Conservation (phyloP, 2,888 invertebrate species). For the Drosophila anomalata region DNA sequence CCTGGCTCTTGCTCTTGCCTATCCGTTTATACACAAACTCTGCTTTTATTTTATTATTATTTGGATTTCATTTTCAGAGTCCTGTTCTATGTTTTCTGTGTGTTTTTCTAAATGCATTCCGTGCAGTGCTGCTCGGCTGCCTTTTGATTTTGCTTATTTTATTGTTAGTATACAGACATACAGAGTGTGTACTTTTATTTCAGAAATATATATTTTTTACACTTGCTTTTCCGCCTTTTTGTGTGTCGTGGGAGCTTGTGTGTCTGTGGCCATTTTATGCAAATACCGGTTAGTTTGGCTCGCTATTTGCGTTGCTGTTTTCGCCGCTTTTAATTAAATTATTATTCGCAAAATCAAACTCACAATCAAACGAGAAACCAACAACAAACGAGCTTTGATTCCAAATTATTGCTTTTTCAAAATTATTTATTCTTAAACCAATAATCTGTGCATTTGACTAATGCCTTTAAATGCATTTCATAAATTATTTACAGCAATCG, state of each 20-base stretch:
- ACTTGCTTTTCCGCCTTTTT: conserved; percentile 15
- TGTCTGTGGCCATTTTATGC: conserved; percentile 27
- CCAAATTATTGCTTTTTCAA: conserved; percentile 32
- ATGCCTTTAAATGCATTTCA: conserved; percentile 55
- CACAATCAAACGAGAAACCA: conserved; percentile 27
- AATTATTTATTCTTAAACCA: conserved; percentile 42
- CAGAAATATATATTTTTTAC: conserved; percentile 34
- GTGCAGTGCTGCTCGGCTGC: conserved; percentile 45
- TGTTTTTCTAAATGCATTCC: conserved; percentile 45
- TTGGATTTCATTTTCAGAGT: conserved; percentile 25
- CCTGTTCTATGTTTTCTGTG: background rate
- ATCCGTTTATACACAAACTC: conserved; percentile 29
- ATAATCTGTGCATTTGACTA: conserved; percentile 54
- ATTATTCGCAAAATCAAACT: conserved; percentile 44
- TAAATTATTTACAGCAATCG: conserved; percentile 68
- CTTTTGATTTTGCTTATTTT: conserved; percentile 62
- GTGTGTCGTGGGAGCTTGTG: conserved; percentile 20
- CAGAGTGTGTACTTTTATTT: conserved; percentile 15
- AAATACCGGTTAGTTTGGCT: conserved; percentile 29
- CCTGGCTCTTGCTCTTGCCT: conserved; percentile 16
- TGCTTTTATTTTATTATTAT: conserved; percentile 30
- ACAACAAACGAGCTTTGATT: conserved; percentile 49
- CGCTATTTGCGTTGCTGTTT: conserved; percentile 49
- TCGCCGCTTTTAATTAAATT: conserved; percentile 40
- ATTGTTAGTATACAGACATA: conserved; percentile 11